Evolutionary conservation across 2,797 vertebrate genomes (phyloP).

Genomic region (Eurystomus glaucurus): DNA sequence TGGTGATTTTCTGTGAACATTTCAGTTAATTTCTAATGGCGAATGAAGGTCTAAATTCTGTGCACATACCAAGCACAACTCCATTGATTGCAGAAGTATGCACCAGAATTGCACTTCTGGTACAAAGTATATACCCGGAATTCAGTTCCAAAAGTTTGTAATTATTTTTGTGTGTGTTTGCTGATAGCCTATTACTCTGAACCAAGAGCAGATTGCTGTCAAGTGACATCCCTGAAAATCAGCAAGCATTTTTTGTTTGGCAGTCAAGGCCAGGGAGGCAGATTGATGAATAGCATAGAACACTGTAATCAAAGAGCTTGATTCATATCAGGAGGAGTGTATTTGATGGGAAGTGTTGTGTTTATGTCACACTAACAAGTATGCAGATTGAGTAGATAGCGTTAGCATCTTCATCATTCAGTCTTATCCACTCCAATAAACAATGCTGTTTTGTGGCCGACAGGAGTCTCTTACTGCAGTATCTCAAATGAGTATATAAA

Average conservation of each 20-base stretch:
- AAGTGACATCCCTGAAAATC: constrained; percentile 39
- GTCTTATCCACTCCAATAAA: constrained; percentile 2
- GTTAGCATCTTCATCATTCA: constrained; percentile 52
- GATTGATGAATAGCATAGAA: constrained; percentile 31
- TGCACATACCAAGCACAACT: neutral
- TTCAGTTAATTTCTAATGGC: neutral
- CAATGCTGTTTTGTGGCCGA: neutral
- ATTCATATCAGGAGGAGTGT: constrained; percentile 42
- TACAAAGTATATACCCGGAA: neutral
- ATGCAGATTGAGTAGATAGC: constrained; percentile 59
- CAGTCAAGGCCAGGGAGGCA: constrained; percentile 42
- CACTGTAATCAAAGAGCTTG: constrained; percentile 44
- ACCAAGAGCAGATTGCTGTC: constrained; percentile 26
- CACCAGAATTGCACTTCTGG: neutral
- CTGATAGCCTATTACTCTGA: constrained; percentile 46
- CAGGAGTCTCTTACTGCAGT: neutral
- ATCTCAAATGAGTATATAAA: neutral
- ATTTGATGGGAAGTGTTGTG: constrained; percentile 49
- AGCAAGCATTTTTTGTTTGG: constrained; percentile 53
- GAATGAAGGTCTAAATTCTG: neutral
- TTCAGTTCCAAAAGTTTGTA: neutral
- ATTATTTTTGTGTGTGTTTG: neutral
- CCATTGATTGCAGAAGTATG: neutral
- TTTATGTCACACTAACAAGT: constrained; percentile 64
- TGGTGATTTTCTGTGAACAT: neutral